A percentile compares a stretch with the other conserved stretches of the same genome.
Evolutionary conservation across 2,888 invertebrate genomes (phyloP).

Genomic region (Cephus runcator): DNA sequence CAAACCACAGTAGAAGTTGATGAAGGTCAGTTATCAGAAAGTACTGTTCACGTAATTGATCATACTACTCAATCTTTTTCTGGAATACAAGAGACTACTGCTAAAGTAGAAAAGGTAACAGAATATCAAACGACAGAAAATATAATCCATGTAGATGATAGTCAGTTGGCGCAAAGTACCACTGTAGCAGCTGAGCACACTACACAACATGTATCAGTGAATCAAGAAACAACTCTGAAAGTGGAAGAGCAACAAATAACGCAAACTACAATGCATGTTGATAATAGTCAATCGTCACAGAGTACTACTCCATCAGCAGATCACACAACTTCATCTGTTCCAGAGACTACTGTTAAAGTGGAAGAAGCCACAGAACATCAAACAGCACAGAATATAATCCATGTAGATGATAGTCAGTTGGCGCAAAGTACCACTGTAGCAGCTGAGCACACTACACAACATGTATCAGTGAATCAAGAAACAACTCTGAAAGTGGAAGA

Average conservation of each 20-base stretch:
- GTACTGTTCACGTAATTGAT: neutral
- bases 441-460: no score
- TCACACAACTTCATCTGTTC: neutral
- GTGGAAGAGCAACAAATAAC: neutral
- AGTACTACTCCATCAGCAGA: no score
- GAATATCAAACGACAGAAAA: slow-evolving; percentile 2
- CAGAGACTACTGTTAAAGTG: neutral
- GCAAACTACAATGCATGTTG: neutral
- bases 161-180: neutral
- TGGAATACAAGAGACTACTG: neutral
- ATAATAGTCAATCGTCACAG: neutral
- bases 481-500: no score
- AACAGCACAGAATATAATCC: no score
- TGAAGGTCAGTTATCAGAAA: slow-evolving; percentile 2
- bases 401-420: no score
- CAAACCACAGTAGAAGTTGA: neutral
- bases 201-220: neutral
- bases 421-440: no score
- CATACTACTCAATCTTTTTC: slow-evolving; percentile 2
- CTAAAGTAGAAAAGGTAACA: neutral
- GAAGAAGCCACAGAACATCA: neutral
- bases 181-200: neutral
- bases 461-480: no score
- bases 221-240: neutral
- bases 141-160: neutral